Percentiles rank a stretch among this genome's conserved stretches.
Conservation (phyloP, 2,113 vertebrate species). For the Lipophrys pholis region DNA sequence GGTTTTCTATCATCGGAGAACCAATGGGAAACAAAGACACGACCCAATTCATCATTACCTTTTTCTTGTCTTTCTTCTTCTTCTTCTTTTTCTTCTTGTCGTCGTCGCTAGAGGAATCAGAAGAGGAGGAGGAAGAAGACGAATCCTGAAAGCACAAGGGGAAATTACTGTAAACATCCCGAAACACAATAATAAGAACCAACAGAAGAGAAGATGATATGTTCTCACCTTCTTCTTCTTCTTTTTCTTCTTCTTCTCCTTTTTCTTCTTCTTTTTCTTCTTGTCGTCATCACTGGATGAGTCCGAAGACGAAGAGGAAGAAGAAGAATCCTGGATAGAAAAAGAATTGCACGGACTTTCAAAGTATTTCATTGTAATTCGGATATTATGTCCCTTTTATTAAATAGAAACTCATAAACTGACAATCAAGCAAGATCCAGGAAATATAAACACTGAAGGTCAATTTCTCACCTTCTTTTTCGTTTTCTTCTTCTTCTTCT, state of each 20-base stretch:
- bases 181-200: too few relatives aligned
- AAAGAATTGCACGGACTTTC: not conserved
- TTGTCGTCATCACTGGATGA: constrained; percentile 49
- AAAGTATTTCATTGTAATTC: too few relatives aligned
- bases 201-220: too few relatives aligned
- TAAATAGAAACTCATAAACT: not conserved
- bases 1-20: too few relatives aligned
- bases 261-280: constrained; percentile 62
- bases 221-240: constrained; percentile 59
- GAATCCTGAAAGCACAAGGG: constrained; percentile 41
- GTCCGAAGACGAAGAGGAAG: constrained; percentile 34
- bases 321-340: constrained; percentile 40
- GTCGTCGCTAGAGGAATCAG: constrained; percentile 52
- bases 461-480: constrained; percentile 31
- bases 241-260: constrained; percentile 67
- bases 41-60: constrained; percentile 31
- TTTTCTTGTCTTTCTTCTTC: constrained; percentile 71
- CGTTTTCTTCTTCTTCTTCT: constrained; percentile 49
- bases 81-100: constrained; percentile 60
- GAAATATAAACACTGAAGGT: not conserved
- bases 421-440: not conserved
- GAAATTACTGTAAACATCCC: too few relatives aligned
- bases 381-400: too few relatives aligned
- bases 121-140: constrained; percentile 39
- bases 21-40: too few relatives aligned